phyloP scores from a whole-genome alignment of 1,140 invertebrate species.

The Aphelinus atriplicis region DNA sequence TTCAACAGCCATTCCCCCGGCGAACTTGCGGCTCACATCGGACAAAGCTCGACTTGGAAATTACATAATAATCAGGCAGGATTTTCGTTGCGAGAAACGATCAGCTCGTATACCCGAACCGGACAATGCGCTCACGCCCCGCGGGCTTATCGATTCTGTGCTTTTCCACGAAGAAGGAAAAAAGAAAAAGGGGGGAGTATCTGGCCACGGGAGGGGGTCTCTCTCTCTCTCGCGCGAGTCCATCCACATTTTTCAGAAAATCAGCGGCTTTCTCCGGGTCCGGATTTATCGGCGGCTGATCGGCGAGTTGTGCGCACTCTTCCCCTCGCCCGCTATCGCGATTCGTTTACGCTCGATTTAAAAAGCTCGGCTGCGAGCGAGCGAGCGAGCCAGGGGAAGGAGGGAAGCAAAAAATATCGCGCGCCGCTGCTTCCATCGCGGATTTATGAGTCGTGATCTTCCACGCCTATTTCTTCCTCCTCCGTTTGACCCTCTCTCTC shows the following conservation, averaged over 20 bases:
- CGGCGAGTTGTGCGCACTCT: neutral
- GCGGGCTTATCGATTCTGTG: no score
- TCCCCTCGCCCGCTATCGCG: slow-evolving; percentile 20
- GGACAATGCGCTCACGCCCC: no score
- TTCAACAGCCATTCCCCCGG: no score
- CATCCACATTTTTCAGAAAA: neutral
- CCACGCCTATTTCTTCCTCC: slow-evolving; percentile 33
- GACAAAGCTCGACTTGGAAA: no score
- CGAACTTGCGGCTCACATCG: no score
- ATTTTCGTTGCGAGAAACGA: no score
- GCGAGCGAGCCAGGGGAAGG: slow-evolving; percentile 12
- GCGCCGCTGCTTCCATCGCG: slow-evolving; percentile 28
- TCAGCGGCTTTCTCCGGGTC: neutral
- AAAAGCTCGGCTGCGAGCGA: slow-evolving; percentile 2
- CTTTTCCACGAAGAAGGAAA: no score
- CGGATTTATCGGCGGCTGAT: slow-evolving; percentile 8
- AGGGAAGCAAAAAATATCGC: slow-evolving; percentile 24
- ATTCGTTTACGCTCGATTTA: slow-evolving; percentile 33
- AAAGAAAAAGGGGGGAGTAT: no score
- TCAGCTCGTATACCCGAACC: no score
- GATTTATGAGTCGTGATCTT: slow-evolving; percentile 40
- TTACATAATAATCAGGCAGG: no score
- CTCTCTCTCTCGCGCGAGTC: neutral
- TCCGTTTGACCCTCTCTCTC: neutral
- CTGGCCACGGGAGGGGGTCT: no score